phyloP scores from a whole-genome alignment of 2,113 vertebrate genomes.

The Xenus cinereus region DNA sequence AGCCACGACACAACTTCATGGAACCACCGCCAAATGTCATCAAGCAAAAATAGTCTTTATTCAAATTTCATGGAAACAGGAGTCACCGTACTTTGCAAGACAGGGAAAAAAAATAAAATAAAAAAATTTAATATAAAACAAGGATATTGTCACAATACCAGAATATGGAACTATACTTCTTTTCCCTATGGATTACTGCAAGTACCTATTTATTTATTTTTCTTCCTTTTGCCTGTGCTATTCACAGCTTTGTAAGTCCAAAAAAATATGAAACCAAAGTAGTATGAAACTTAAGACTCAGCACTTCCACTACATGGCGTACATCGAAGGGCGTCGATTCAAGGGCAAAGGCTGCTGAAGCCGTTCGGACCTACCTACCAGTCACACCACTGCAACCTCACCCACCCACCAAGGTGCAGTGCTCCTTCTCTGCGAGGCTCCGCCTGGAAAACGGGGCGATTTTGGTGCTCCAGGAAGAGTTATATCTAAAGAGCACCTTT shows the following conservation, averaged over 20 bases:
- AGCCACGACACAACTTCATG: neutral
- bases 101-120: slow-evolving; percentile 76
- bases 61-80: slow-evolving; percentile 83
- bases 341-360: slow-evolving; percentile 67
- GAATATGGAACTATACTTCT: slow-evolving; percentile 77
- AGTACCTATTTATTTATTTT: slow-evolving; percentile 44
- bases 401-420: neutral
- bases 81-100: slow-evolving; percentile 81
- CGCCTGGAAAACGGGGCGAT: slow-evolving; percentile 22
- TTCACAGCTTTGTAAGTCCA: slow-evolving; percentile 76
- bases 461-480: slow-evolving; percentile 27
- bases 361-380: slow-evolving; percentile 70
- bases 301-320: slow-evolving; percentile 80
- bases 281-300: slow-evolving; percentile 78
- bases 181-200: slow-evolving; percentile 75
- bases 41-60: slow-evolving; percentile 88
- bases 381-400: slow-evolving; percentile 65
- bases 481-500: neutral
- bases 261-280: slow-evolving; percentile 72
- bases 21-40: slow-evolving; percentile 70
- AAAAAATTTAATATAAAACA: slow-evolving; percentile 83
- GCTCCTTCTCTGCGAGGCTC: slow-evolving; percentile 52
- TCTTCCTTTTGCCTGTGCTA: slow-evolving; percentile 70
- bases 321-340: slow-evolving; percentile 74
- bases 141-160: slow-evolving; percentile 83